phyloP scores from a whole-genome alignment of 2,113 vertebrate species.

The Archilochus colubris region DNA sequence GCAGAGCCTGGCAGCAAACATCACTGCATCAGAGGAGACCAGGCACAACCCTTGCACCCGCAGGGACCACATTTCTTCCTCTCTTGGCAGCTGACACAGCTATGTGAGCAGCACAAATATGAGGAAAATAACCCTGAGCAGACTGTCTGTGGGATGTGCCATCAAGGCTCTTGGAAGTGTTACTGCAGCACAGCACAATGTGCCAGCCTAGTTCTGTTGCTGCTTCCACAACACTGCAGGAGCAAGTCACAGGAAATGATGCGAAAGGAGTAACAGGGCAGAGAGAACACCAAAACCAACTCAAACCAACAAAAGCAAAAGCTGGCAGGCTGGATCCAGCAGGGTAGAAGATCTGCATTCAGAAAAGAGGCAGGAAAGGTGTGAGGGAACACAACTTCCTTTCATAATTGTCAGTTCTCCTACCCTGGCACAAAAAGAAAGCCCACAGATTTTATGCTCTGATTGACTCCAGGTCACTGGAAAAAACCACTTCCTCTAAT shows the following conservation, averaged over 20 bases:
- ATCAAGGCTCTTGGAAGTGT: background rate
- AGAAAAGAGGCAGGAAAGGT: conserved; percentile 63
- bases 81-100: background rate
- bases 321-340: background rate
- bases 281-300: background rate
- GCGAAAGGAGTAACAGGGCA: background rate
- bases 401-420: conserved; percentile 25
- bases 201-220: background rate
- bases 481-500: conserved; percentile 48
- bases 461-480: conserved; percentile 9
- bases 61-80: background rate
- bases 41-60: background rate
- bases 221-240: background rate
- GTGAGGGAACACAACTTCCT: conserved; percentile 56
- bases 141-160: background rate
- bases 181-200: background rate
- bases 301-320: background rate
- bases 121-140: conserved; percentile 19
- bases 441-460: background rate
- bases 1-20: background rate
- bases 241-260: background rate
- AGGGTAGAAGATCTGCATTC: conserved; percentile 25
- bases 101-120: background rate
- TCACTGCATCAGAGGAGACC: background rate
- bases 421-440: conserved; percentile 54